Base-by-base conservation (phyloP, 2,113 vertebrate genomes). In the Mola mola region DNA sequence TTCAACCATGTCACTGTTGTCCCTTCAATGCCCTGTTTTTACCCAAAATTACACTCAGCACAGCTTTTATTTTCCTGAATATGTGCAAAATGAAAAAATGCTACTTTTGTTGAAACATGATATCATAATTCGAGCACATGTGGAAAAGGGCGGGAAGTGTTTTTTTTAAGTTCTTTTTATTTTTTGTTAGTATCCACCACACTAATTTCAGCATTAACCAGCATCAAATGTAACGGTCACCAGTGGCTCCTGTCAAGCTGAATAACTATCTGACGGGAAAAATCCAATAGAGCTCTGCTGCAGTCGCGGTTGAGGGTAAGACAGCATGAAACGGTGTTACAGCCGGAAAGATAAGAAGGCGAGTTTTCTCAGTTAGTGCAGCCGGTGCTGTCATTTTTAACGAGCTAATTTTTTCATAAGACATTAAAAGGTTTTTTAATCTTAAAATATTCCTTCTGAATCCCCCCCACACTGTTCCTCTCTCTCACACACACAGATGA, bases 281-380 rank as follows among this genome's bases (percentile, higher is more conserved):
- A 76, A 82, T 74, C 52, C 65, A 68, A 76, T 26, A 60, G 51
- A 43, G 64, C 67, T 66, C 41, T 28, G 71, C 70, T 59, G 55
- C 55, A 44, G 61, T 46, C 2, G n/a, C 15, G 15, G 33, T 37
- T 4, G 12, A 67, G 62, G 60, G 63, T 64, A 71, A 82, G 75
- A 58, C 31, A 0, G 52, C 52, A 13, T 64, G 57, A 82, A 85
- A 71, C 44, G 36, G 40, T 20, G 19, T 56, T 46, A 50, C 17
- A 25, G 29, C 17, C 28, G 6, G 52, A 67, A 56, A 34, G 31
- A 66, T 53, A 66, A 17, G 33, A 5, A 15, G 19, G n/a, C n/a
- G 3, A 15, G 47, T 66, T 62, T 62, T 66, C 56, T 55, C 46
- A 2, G 13, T 34, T 66, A 43, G 1, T 60, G 68, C 34, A 34